Percentiles rank a stretch among this genome's conserved stretches.
Conservation (phyloP, 2,888 invertebrate genomes). For the Andrena marginata region DNA sequence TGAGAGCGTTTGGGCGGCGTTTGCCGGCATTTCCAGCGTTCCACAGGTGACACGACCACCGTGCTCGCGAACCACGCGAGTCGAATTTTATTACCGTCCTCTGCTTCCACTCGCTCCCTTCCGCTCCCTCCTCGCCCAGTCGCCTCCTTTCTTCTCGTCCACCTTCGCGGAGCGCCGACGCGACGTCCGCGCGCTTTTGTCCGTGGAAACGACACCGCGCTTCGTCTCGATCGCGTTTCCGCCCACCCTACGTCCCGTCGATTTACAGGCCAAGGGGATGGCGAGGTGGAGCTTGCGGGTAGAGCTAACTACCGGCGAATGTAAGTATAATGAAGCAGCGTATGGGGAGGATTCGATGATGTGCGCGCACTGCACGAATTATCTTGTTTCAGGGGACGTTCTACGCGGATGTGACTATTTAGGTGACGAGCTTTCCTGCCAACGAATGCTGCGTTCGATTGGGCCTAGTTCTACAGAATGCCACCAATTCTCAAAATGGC, state of each 20-base stretch:
- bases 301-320: conserved; percentile 33
- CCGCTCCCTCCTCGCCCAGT: conserved; percentile 13
- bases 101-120: conserved; percentile 1
- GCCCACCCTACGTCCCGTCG: conserved; percentile 26
- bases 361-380: too few species aligned
- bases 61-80: conserved; percentile 69
- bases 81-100: conserved; percentile 70
- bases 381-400: too few species aligned
- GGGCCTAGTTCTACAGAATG: too few species aligned
- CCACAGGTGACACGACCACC: conserved; percentile 76
- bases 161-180: conserved; percentile 23
- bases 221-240: conserved; percentile 28
- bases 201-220: conserved; percentile 30
- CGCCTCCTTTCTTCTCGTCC: conserved; percentile 13
- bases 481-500: too few species aligned
- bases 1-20: background rate
- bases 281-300: conserved; percentile 9
- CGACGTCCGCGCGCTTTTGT: conserved; percentile 28
- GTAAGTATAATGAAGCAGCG: conserved; percentile 41
- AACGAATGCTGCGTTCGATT: too few species aligned
- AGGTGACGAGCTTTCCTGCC: too few species aligned
- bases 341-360: conserved; percentile 11
- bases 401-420: too few species aligned
- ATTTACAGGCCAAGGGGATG: conserved; percentile 23
- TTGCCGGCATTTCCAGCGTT: conserved; percentile 8